Percentiles rank a stretch among this genome's conserved stretches.
phyloP scores from a whole-genome alignment of 2,797 vertebrate genomes.

The Uromys caudimaculatus region DNA sequence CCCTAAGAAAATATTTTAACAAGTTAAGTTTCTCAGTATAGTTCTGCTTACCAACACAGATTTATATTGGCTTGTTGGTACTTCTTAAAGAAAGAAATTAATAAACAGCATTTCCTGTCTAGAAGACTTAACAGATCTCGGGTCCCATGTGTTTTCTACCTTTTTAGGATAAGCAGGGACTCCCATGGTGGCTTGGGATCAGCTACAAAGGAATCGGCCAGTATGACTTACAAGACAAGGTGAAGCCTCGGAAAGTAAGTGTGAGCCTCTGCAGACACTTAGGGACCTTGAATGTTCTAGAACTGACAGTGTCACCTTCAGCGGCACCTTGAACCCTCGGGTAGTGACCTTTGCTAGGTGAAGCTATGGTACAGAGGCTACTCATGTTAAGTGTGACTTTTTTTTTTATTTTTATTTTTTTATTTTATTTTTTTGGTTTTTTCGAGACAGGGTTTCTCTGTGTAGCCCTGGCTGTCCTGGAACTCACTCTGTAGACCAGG shows the following conservation, averaged over 20 bases:
- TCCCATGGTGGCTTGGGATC: conserved; percentile 99
- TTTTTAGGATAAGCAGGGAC: conserved; percentile 97
- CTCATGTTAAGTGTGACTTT: no score
- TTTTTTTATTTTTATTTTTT: no score
- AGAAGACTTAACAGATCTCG: conserved; percentile 61
- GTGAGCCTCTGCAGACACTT: not conserved
- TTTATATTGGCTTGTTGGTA: conserved; percentile 57
- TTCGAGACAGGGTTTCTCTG: no score
- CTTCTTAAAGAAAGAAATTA: conserved; percentile 65
- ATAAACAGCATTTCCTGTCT: conserved; percentile 51
- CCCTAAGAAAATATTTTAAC: conserved; percentile 62
- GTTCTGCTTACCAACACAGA: conserved; percentile 67
- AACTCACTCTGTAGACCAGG: no score
- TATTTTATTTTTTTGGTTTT: no score
- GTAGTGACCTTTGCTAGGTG: not conserved
- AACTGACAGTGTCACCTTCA: not conserved
- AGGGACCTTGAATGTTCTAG: not conserved
- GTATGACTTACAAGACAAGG: conserved; percentile 97
- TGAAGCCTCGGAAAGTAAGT: conserved; percentile 97
- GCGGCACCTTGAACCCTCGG: not conserved
- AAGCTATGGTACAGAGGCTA: not conserved
- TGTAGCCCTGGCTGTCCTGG: no score
- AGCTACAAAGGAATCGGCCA: conserved; percentile 99
- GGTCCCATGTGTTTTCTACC: conserved; percentile 71
- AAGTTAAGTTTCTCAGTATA: conserved; percentile 49